phyloP scores from a whole-genome alignment of 2,797 vertebrate species.

The Anisognathus igniventris region DNA sequence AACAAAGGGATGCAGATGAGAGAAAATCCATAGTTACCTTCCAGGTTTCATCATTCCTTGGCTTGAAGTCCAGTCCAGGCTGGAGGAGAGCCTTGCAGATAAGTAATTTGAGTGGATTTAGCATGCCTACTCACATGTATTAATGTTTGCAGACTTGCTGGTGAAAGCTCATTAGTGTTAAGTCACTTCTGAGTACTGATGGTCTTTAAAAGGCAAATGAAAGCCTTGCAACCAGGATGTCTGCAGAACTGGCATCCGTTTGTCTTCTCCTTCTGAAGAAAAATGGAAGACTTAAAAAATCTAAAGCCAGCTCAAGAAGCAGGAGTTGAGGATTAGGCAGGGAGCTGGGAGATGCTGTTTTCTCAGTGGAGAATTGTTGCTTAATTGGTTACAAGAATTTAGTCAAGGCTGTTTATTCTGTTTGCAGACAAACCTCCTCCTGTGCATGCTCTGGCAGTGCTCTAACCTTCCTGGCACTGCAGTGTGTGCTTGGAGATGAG shows the following conservation, averaged over 20 bases:
- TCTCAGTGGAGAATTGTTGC: neutral
- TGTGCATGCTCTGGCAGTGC: neutral
- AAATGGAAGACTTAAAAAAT: neutral
- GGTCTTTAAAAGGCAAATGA: neutral
- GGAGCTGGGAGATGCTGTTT: neutral
- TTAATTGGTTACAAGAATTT: constrained; percentile 23
- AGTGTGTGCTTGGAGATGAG: rapidly evolving
- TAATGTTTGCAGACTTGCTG: neutral
- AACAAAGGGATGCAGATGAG: neutral
- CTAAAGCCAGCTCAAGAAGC: neutral
- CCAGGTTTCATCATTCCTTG: neutral
- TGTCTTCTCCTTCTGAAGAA: neutral
- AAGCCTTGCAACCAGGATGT: neutral
- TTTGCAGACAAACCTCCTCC: neutral
- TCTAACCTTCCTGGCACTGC: neutral
- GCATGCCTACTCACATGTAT: neutral
- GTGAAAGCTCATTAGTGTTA: neutral
- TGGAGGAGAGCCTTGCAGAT: neutral
- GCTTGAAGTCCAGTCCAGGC: neutral
- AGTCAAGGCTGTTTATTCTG: neutral
- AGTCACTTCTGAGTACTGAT: neutral
- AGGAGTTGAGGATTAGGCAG: neutral
- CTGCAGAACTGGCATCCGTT: neutral
- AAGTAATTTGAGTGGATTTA: neutral
- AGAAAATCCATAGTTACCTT: neutral